Base-by-base conservation (phyloP, 1,140 invertebrate genomes). In the Dolichoris vasculosae region DNA sequence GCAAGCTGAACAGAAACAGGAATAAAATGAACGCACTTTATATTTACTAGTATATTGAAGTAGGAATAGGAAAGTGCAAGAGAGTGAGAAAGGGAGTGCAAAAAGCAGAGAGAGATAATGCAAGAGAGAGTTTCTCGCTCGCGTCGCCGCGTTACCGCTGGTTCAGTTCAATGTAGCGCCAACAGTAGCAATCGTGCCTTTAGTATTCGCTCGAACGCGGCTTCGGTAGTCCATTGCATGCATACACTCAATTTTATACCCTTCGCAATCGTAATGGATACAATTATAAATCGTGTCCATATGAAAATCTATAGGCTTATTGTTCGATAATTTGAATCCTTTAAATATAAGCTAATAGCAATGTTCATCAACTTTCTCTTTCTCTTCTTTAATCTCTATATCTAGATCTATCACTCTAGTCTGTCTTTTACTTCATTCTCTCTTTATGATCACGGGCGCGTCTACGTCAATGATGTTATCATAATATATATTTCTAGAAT, bases 121-220 rank as follows among this genome's bases (percentile, higher is more conserved):
- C 13, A n/a, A 76, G 23, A 46, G 26, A 48, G n/a, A 64, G 48
- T 77, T 81, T 71, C 76, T 67, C 86, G 63, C 13, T 38, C 38
- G 71, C 71, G n/a, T 71, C 82, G 84, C 63, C 84, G 84, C 84
- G 86, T 83, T 40, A 82, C 79, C 79, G 84, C 51, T 35, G 89
- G 90, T 88, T 91, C 91, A 90, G 89, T 89, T 88, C 88, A 89
- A 40, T 35, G 35, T 71, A 40, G 35, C 35, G n/a, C 78, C 90
- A 55, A 90, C 91, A 90, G 90, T 87, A 88, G 88, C 89, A 90
- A 89, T 87, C 89, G 89, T 63, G 78, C 78, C 38, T 80, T 90
- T 91, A 93, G 92, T 93, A 90, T 91, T 92, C 90, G 90, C 89
- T 91, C 90, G 91, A 91, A 89, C 90, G 91, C 91, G 91, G 90